phyloP scores from a whole-genome alignment of 2,888 invertebrate species.

The Cephus pulcher region DNA sequence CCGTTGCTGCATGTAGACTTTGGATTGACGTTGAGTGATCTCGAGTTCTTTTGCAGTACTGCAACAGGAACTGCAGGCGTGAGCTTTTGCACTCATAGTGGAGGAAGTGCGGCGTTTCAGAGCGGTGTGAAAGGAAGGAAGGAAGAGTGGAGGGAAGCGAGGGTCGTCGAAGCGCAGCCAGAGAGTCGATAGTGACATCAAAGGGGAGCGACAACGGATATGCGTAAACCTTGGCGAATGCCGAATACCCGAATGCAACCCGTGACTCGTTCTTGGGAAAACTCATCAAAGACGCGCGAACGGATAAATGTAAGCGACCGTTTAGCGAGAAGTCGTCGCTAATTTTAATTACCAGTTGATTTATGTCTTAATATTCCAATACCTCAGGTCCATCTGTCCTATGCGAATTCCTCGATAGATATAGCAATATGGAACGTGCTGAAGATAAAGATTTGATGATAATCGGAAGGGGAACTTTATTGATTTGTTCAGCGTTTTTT shows the following conservation, averaged over 20 bases:
- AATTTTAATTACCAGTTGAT: conserved; percentile 64
- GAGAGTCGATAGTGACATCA: conserved; percentile 54
- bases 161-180: neutral
- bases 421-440: neutral
- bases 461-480: neutral
- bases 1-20: neutral
- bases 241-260: conserved; percentile 18
- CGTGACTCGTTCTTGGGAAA: conserved; percentile 49
- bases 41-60: neutral
- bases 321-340: conserved; percentile 63
- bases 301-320: conserved; percentile 63
- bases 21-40: neutral
- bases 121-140: neutral
- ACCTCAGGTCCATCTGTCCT: neutral
- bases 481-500: neutral
- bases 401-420: neutral
- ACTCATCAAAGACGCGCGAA: conserved; percentile 63
- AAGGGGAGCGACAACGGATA: conserved; percentile 65
- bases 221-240: conserved; percentile 55
- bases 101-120: neutral
- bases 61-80: neutral
- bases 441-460: neutral
- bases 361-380: conserved; percentile 40
- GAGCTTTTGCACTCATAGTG: neutral
- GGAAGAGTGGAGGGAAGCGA: conserved; percentile 9